Conservation (phyloP, 2,888 invertebrate genomes). For the Sesia bembeciformis region DNA sequence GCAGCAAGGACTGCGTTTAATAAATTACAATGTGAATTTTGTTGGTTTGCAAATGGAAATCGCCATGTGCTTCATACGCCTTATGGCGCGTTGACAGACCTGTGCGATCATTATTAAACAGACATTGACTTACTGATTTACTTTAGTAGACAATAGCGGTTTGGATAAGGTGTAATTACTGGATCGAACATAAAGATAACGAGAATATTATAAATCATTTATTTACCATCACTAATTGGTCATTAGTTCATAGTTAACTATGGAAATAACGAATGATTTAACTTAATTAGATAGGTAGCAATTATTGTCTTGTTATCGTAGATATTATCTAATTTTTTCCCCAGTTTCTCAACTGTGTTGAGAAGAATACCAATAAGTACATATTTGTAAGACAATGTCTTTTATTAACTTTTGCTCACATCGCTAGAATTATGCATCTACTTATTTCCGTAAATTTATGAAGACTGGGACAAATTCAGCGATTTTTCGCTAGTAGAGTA, state of each 20-base stretch:
- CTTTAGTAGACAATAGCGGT: neutral
- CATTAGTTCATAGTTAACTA: neutral
- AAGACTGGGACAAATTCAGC: too few species aligned
- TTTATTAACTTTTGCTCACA: too few species aligned
- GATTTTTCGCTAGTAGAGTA: too few species aligned
- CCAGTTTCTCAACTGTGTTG: too few species aligned
- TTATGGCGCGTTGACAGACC: conserved; percentile 63
- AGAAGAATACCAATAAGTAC: too few species aligned
- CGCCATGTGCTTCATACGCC: conserved; percentile 58
- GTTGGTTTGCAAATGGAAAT: conserved; percentile 30
- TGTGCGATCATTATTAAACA: conserved; percentile 44
- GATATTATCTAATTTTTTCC: too few species aligned
- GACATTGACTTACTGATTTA: conserved; percentile 54
- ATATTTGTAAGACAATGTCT: too few species aligned
- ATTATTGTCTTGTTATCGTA: too few species aligned
- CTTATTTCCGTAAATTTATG: too few species aligned
- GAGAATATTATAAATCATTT: neutral
- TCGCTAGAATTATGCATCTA: too few species aligned
- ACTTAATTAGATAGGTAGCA: too few species aligned
- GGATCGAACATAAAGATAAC: neutral
- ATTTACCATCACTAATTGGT: neutral
- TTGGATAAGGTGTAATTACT: neutral
- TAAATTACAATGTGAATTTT: conserved; percentile 5
- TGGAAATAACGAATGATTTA: conserved; percentile 10
- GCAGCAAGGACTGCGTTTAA: conserved; percentile 6